phyloP scores from a whole-genome alignment of 2,888 invertebrate species.

The Eueremaeus valkanovi region DNA sequence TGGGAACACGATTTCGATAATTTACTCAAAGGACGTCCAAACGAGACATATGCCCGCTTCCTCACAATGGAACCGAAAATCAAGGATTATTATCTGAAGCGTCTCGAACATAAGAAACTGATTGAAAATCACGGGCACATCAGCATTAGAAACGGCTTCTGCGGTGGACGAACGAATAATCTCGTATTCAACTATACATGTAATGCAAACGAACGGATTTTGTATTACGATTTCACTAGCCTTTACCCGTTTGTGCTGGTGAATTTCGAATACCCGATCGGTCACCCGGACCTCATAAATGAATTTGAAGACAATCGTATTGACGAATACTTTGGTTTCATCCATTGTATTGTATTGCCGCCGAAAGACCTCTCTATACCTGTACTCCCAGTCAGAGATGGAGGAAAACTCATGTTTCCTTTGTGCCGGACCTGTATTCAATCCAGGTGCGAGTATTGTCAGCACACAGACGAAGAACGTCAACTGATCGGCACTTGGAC shows the following conservation, averaged over 20 bases:
- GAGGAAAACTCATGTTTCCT: constrained; percentile 1
- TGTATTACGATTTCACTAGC: constrained; percentile 48
- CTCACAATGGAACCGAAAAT: too few relatives aligned
- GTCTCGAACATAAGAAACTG: too few relatives aligned
- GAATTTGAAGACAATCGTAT: constrained; percentile 37
- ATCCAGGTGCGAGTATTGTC: constrained; percentile 31
- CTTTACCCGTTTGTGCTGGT: constrained; percentile 47
- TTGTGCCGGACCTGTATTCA: constrained; percentile 48
- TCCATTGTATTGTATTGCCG: constrained; percentile 49
- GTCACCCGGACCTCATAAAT: constrained; percentile 47
- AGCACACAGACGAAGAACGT: constrained; percentile 45
- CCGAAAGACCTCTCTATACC: constrained; percentile 46
- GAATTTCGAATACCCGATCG: constrained; percentile 45
- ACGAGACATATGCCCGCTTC: too few relatives aligned
- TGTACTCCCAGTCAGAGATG: constrained; percentile 38
- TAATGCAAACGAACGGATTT: constrained; percentile 1
- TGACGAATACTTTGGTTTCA: constrained; percentile 48
- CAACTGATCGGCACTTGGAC: constrained; percentile 49
- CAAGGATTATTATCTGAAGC: constrained; percentile 3
- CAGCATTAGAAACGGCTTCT: constrained; percentile 47
- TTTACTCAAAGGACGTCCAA: too few relatives aligned
- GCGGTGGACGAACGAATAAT: constrained; percentile 49
- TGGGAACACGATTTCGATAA: constrained; percentile 15
- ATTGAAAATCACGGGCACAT: neutral
- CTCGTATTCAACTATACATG: constrained; percentile 47